Evolutionary conservation across 1,140 invertebrate species (phyloP), one percentile per base, ranked within the genome.

Genomic region (Holotrichia oblita): DNA sequence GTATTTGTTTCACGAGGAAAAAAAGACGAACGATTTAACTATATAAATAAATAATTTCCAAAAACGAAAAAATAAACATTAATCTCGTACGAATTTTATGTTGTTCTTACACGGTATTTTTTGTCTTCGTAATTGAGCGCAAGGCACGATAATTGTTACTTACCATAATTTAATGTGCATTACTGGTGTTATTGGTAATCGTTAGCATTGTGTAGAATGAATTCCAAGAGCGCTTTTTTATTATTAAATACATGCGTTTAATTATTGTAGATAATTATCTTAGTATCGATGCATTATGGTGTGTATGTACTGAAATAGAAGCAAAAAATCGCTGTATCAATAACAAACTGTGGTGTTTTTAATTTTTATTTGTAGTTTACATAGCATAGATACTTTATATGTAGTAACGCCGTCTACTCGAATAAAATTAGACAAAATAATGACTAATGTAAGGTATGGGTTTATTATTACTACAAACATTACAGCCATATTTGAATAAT

Each of bases 61-160:
- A 69, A 24, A 24, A 2, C 6, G 20, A 17, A 69, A 69, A 2
- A 8, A 22, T 9, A 27, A 69, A 69, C 17, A n/a, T 22, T 27
- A 27, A 69, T 69, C 61, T 24, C 14, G 61, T 69, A 69, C 24
- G 61, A 69, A 69, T 69, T 69, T 69, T 69, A 69, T 69, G 22
- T 14, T 69, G 61, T 69, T 69, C 24, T 27, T 69, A 69, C 61
- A 69, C 27, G 61, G 12, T 27, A 34, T 69, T 69, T 69, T 34
- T 69, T 69, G 24, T 69, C 8, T 69, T 14, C 12, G 61, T 69
- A 69, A 69, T 69, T 69, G 61, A 69, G 61, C 12, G 22, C 22
- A 34, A 22, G 61, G 61, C 61, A 69, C 20, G 20, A 22, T 69
- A 69, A 69, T 69, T 69, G 61, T 69, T 27, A 27, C 61, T 69